Base-by-base conservation (phyloP, 2,797 vertebrate species). In the Anomalospiza imberbis region DNA sequence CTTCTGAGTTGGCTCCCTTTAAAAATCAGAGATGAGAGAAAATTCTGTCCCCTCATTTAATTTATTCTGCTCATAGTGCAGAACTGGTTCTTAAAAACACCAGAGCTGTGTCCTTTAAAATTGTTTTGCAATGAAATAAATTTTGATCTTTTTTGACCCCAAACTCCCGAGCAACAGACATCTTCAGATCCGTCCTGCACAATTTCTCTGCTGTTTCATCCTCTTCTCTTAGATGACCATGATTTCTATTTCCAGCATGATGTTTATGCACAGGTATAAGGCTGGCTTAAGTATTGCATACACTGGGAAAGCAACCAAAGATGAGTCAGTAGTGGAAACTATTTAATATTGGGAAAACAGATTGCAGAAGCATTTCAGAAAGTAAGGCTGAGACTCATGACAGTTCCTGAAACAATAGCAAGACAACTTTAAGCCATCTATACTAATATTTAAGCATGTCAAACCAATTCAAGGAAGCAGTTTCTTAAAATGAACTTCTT, bases 261-360 rank as follows among this genome's bases (percentile, higher is more conserved):
- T 94, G 73, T 81, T 95, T 94, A 70, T 89, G 82, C 45, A 51
- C 57, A 93, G 87, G 65, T 96, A 85, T 58, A 72, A 89, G 85
- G 60, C 63, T 36, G 60, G 81, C 70, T 73, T 89, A 88, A 92
- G 62, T 48, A 44, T n/a, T 82, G 70, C 88, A 70, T 86, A 28
- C 17, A 38, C 83, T 91, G 92, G 91, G 94, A 96, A 88, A 61
- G 50, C 55, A 86, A 96, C 77, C 94, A 92, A 12, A 90, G 95
- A 88, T 95, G 91, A 95, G 85, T 81, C 95, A 91, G 74, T 94
- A 91, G 53, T 94, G 95, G 94, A 97, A 97, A 96, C 70, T 95
- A 94, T 94, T 94, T 95, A 71, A 94, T 91, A 85, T 61, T 68
- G 60, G 16, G 85, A 78, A 94, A 95, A 93, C 55, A 94, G 42